Evolutionary conservation across 1,140 invertebrate genomes (phyloP), one percentile per base, ranked within the genome.

Genomic region (Microplitis demolitor): DNA sequence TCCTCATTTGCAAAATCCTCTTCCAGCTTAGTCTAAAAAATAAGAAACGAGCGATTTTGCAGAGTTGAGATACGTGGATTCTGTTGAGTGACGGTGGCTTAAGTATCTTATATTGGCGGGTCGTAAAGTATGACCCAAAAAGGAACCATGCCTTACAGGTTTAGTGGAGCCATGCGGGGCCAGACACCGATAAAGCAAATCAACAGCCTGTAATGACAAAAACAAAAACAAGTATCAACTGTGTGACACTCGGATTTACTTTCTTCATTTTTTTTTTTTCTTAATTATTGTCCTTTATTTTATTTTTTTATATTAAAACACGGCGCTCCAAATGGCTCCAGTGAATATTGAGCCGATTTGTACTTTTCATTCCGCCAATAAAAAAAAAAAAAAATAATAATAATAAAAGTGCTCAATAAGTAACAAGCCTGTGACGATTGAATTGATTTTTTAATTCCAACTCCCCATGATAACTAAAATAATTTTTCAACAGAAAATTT

Each of bases 171-270:
- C 84, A 85, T 87, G 86, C 84, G 85, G 85, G 86, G 85, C 85
- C 84, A 87, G 86, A 87, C 84, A 87, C 83, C 85, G 84, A 87
- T 86, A 87, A 86, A 87, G 85, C 82, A 86, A 85, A 86, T 87
- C 86, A 86, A 87, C 85, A 85, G 84, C 85, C 86, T 87, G 86
- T 80, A 87, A 87, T 87, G 83, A 86, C 78, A 67, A 86, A 87
- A 80, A 83, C 74, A 84, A 87, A 84, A 84, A 85, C 83, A 84
- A 80, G 83, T 84, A 84, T 85, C 83, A 85, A 86, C 81, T 81
- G 39, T 45, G 39, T 45, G 82, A 83, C 80, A 83, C 79, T 78
- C 78, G 61, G 37, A 51, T 54, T 37, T 61, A 54, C 54, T 14
- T 71, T 64, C 50, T 54, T 33, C 31, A 39, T 71, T 37, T 35